Percentiles rank a stretch among this genome's conserved stretches.
These are phyloP conservation scores for Xiphophorus hellerii DNA, from an alignment of 2,113 vertebrate species.

Conservation along the genomic window DNA sequence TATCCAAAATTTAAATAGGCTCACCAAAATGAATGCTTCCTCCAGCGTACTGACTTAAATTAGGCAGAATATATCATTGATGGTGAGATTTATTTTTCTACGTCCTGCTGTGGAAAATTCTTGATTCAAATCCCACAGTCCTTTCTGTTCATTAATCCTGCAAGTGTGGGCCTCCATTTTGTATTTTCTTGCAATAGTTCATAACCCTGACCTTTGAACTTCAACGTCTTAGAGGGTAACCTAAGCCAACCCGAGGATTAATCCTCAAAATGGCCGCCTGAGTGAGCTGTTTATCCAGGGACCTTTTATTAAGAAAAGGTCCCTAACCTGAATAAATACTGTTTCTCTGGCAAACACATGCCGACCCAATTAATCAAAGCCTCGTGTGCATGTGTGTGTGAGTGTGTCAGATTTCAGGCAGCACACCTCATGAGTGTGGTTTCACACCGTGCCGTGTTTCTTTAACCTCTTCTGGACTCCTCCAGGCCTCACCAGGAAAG, in stretches of 20 bases:
- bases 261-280: conserved; percentile 63
- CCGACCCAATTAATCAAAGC: conserved; percentile 76
- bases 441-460: conserved; percentile 74
- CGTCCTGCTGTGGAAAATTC: conserved; percentile 15
- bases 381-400: conserved; percentile 49
- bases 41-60: not conserved
- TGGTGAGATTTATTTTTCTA: conserved; percentile 1
- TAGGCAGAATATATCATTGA: not conserved
- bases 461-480: conserved; percentile 79
- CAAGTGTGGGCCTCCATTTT: conserved; percentile 37
- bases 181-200: conserved; percentile 54
- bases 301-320: conserved; percentile 65
- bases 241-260: conserved; percentile 45
- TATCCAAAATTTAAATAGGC: too few relatives aligned
- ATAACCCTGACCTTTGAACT: conserved; percentile 68
- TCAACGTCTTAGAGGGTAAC: conserved; percentile 49
- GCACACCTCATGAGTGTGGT: conserved; percentile 76
- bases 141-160: conserved; percentile 18
- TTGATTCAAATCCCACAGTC: conserved; percentile 20
- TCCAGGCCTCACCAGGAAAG: conserved; percentile 72
- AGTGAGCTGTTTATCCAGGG: conserved; percentile 59
- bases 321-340: conserved; percentile 70
- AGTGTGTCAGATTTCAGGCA: conserved; percentile 67
- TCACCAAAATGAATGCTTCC: not conserved
- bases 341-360: conserved; percentile 67